Evolutionary conservation across 1,140 invertebrate species (phyloP).

Genomic region (Drosophila parvula): DNA sequence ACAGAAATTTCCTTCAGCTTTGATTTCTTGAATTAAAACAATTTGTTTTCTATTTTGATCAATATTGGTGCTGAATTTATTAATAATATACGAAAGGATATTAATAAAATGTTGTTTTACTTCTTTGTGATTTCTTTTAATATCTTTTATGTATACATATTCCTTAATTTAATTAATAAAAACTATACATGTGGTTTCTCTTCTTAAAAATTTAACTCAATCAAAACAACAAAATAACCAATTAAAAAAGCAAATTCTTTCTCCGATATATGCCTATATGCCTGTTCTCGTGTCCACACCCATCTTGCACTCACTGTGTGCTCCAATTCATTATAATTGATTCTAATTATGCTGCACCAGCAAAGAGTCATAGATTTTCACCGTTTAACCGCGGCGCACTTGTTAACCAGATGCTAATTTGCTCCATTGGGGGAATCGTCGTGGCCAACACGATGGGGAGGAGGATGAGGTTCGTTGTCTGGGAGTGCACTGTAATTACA

Average conservation of each 20-base stretch:
- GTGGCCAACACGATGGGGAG: not conserved
- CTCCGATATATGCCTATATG: not conserved
- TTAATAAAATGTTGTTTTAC: not conserved
- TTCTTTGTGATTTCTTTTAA: not conserved
- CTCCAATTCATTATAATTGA: conserved; percentile 68
- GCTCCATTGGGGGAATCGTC: conserved; percentile 5
- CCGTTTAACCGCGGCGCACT: conserved; percentile 77
- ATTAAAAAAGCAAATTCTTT: not conserved
- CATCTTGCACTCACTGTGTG: conserved; percentile 53
- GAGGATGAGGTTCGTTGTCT: conserved; percentile 3
- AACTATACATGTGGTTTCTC: not conserved
- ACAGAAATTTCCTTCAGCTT: not conserved
- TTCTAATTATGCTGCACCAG: conserved; percentile 73
- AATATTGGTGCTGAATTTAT: too few relatives aligned
- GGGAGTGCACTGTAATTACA: conserved; percentile 55
- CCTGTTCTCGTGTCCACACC: conserved; percentile 14
- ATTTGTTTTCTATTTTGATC: not conserved
- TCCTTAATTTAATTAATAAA: not conserved
- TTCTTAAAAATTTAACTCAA: not conserved
- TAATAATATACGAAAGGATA: not conserved
- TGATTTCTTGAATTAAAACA: not conserved
- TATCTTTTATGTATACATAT: too few relatives aligned
- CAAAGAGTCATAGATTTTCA: conserved; percentile 69
- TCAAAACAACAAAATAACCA: not conserved
- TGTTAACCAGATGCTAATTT: conserved; percentile 80